These are phyloP conservation scores for Paramormyrops hopkinsi DNA, from an alignment of 2,797 vertebrate species.

Conservation along the genomic window DNA sequence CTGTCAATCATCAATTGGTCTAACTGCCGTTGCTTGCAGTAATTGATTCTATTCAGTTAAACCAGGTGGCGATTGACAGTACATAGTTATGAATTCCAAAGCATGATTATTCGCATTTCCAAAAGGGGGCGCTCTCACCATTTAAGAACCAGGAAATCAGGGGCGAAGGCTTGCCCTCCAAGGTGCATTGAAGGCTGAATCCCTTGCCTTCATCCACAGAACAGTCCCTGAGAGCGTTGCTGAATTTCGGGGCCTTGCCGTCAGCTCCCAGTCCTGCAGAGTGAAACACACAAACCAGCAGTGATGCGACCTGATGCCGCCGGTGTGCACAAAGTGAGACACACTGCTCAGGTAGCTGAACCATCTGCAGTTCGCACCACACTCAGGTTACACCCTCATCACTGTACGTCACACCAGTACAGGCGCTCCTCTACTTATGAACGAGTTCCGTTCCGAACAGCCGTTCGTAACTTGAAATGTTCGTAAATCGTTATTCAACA, in stretches of 20 bases:
- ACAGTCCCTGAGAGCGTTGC: constrained; percentile 57
- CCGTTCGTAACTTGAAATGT: neutral
- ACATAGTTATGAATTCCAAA: neutral
- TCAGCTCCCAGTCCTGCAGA: constrained; percentile 43
- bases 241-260: constrained; percentile 61
- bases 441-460: neutral
- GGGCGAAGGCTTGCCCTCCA: constrained; percentile 63
- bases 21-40: neutral
- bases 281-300: neutral
- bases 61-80: neutral
- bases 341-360: neutral
- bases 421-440: neutral
- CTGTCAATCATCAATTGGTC: neutral
- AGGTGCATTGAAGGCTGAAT: constrained; percentile 63
- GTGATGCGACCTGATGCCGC: neutral
- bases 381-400: neutral
- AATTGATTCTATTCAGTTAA: neutral
- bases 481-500: neutral
- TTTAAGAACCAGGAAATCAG: constrained; percentile 70
- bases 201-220: constrained; percentile 67
- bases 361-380: neutral
- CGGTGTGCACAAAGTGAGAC: neutral
- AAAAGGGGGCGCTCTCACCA: constrained; percentile 56
- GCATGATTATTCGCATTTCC: neutral
- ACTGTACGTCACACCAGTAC: neutral